Evolutionary conservation across 2,888 invertebrate species (phyloP).

Genomic region (Psylliodes chrysocephalus): DNA sequence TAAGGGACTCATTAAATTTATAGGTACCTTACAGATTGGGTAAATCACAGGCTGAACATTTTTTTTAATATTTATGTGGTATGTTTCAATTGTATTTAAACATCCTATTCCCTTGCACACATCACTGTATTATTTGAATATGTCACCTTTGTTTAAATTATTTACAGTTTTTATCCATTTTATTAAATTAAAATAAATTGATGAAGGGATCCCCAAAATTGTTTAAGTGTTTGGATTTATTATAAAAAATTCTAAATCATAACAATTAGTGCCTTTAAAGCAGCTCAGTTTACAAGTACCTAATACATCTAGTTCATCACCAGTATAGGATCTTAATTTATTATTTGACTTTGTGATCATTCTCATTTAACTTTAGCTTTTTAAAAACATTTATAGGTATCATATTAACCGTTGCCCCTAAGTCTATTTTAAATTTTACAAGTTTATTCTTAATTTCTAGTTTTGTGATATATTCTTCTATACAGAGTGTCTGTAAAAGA

Average conservation of each 20-base stretch:
- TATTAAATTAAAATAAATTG: slow-evolving; percentile 22
- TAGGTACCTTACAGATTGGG: neutral
- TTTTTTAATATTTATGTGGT: slow-evolving; percentile 44
- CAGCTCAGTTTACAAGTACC: slow-evolving; percentile 33
- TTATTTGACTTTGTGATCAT: neutral
- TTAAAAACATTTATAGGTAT: neutral
- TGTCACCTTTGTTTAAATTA: too few relatives aligned
- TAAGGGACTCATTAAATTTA: slow-evolving; percentile 18
- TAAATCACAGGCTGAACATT: slow-evolving; percentile 30
- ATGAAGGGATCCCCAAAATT: slow-evolving; percentile 18
- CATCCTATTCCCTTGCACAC: slow-evolving; percentile 44
- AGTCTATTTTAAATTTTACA: slow-evolving; percentile 4
- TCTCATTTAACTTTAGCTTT: neutral
- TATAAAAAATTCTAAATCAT: slow-evolving; percentile 30
- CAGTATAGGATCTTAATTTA: slow-evolving; percentile 34
- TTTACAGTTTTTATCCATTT: too few relatives aligned
- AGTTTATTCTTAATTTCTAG: too few relatives aligned
- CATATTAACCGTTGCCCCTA: slow-evolving; percentile 1
- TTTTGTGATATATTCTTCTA: too few relatives aligned
- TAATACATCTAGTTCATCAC: slow-evolving; percentile 27
- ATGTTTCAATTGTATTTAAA: slow-evolving; percentile 37
- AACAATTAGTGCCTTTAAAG: slow-evolving; percentile 13
- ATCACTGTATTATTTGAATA: too few relatives aligned
- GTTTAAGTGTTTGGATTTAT: slow-evolving; percentile 15
- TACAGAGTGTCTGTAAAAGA: too few relatives aligned